Conservation (phyloP, 2,113 vertebrate species). For the Pollimyrus isidori region DNA sequence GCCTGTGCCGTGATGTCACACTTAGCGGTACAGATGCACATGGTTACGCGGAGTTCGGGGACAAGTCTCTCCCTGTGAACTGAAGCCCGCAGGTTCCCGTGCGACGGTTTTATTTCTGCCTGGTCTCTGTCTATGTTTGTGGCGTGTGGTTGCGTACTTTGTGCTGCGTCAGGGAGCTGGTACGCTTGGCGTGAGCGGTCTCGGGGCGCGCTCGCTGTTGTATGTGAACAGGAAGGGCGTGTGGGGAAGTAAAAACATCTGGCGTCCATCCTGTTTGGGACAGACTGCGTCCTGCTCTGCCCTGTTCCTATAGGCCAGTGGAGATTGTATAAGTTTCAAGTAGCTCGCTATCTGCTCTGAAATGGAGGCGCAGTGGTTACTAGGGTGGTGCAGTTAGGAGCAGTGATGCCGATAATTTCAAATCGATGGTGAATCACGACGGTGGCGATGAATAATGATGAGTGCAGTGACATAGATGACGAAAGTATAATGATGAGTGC, state of each 20-base stretch:
- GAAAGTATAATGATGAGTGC: background rate
- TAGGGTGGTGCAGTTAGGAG: no score
- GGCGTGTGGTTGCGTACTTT: background rate
- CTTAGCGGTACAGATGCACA: background rate
- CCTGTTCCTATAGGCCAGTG: constrained; percentile 24
- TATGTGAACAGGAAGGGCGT: constrained; percentile 64
- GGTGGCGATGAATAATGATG: background rate
- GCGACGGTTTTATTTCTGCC: background rate
- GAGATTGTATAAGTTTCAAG: background rate
- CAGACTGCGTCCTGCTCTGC: constrained; percentile 54
- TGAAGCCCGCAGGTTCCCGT: background rate
- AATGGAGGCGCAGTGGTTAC: no score
- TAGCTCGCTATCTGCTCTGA: background rate
- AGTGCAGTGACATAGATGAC: background rate
- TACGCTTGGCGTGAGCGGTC: background rate
- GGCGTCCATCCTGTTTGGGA: constrained; percentile 71
- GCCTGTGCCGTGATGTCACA: background rate
- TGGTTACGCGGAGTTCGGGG: background rate
- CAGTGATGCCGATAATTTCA: background rate
- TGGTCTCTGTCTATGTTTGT: background rate
- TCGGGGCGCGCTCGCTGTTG: background rate
- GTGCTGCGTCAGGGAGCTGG: background rate
- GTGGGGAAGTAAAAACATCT: constrained; percentile 64
- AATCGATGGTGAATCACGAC: background rate
- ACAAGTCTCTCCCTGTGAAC: background rate